phyloP scores from a whole-genome alignment of 2,113 vertebrate species.

The Hippoglossus stenolepis region DNA sequence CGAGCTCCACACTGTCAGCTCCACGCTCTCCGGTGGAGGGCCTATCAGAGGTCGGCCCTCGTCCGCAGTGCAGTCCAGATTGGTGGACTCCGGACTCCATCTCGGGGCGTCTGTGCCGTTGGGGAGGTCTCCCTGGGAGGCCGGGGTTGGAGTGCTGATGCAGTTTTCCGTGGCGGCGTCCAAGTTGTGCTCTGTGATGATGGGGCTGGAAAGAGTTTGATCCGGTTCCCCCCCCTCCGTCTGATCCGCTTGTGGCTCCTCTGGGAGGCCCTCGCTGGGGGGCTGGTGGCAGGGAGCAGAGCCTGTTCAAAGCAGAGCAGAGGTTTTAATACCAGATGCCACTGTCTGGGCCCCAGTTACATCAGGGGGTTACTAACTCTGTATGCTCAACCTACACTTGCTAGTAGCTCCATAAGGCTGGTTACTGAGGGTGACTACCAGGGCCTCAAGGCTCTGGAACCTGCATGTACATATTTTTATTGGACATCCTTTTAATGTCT shows the following conservation, averaged over 20 bases:
- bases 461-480: too few species aligned
- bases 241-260: slow-evolving; percentile 29
- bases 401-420: too few species aligned
- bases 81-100: slow-evolving; percentile 68
- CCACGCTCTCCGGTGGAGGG: slow-evolving; percentile 71
- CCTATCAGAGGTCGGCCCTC: slow-evolving; percentile 76
- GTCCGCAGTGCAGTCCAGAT: slow-evolving; percentile 60
- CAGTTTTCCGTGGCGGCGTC: slow-evolving; percentile 67
- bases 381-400: too few species aligned
- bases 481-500: too few species aligned
- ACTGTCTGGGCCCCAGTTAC: too few species aligned
- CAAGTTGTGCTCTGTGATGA: slow-evolving; percentile 55
- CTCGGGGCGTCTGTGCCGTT: slow-evolving; percentile 59
- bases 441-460: too few species aligned
- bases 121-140: slow-evolving; percentile 58
- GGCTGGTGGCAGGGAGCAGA: slow-evolving; percentile 63
- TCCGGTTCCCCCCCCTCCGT: slow-evolving; percentile 50
- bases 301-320: slow-evolving; percentile 61
- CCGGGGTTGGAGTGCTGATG: slow-evolving; percentile 41
- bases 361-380: too few species aligned
- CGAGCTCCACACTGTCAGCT: slow-evolving; percentile 74
- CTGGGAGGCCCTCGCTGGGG: slow-evolving; percentile 39
- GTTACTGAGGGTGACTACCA: too few species aligned
- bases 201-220: slow-evolving; percentile 62
- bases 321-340: slow-evolving; percentile 19